A percentile compares a stretch with the other conserved stretches of the same genome.
Evolutionary conservation across 2,888 invertebrate genomes (phyloP).

Genomic region (Parthenolecanium corni): DNA sequence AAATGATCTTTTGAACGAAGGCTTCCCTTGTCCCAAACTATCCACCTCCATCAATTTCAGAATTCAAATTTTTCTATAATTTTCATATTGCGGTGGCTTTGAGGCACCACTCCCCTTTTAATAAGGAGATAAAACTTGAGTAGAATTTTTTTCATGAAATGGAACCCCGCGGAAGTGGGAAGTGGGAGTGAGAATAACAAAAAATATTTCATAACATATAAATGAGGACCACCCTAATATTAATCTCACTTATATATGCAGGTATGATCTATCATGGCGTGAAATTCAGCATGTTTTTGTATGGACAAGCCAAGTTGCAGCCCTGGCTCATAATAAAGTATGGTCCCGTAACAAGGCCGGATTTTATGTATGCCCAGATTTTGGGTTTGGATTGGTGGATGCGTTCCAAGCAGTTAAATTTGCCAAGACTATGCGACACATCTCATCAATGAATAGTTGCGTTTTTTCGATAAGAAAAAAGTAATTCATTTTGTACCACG

Average conservation of each 20-base stretch:
- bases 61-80: too few relatives aligned
- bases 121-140: too few relatives aligned
- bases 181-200: too few relatives aligned
- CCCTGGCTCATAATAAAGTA: slow-evolving; percentile 52
- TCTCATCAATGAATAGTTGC: slow-evolving; percentile 51
- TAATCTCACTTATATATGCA: slow-evolving; percentile 41
- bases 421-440: slow-evolving; percentile 61
- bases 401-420: slow-evolving; percentile 59
- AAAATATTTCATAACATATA: not conserved
- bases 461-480: not conserved
- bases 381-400: slow-evolving; percentile 84
- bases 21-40: too few relatives aligned
- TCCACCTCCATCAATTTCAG: too few relatives aligned
- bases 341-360: slow-evolving; percentile 77
- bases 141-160: too few relatives aligned
- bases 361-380: slow-evolving; percentile 62
- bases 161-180: too few relatives aligned
- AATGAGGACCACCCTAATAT: not conserved
- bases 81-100: too few relatives aligned
- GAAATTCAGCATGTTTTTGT: slow-evolving; percentile 81
- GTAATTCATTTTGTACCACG: not conserved
- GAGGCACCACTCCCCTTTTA: too few relatives aligned
- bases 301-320: slow-evolving; percentile 67
- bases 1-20: too few relatives aligned
- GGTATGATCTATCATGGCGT: slow-evolving; percentile 72